Base-by-base conservation (phyloP, 2,113 vertebrate genomes). In the Taxidea taxus region DNA sequence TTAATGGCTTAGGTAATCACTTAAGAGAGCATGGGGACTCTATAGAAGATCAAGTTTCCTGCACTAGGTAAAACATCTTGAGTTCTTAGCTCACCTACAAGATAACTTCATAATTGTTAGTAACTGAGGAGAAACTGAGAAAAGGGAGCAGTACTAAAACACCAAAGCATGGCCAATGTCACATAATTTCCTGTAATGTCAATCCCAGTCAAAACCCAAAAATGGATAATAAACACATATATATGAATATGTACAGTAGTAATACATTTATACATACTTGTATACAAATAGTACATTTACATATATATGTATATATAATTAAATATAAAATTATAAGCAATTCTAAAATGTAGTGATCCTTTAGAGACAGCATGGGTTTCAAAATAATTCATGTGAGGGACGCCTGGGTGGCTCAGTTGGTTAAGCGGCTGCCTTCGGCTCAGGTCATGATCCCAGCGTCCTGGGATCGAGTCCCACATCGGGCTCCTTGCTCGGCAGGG, bases 381-480 rank as follows among this genome's bases (percentile, higher is more conserved):
- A 96, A 95, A 93, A 90, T 90, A 70, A 84, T 74, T 88, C 51
- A 87, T 54, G 56, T 64, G 56, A 95, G n/a, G n/a, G n/a, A n/a
- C n/a, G n/a, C n/a, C n/a, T n/a, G n/a, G n/a, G n/a, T n/a, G n/a
- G n/a, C n/a, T n/a, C n/a, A n/a, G n/a, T n/a, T n/a, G n/a, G n/a
- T n/a, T n/a, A n/a, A n/a, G n/a, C n/a, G n/a, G n/a, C n/a, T n/a
- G n/a, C n/a, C n/a, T n/a, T n/a, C n/a, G n/a, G n/a, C n/a, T n/a
- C n/a, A n/a, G n/a, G n/a, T n/a, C n/a, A n/a, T n/a, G n/a, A n/a
- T n/a, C n/a, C n/a, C n/a, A n/a, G n/a, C n/a, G n/a, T n/a, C n/a
- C n/a, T n/a, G n/a, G n/a, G n/a, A n/a, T n/a, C n/a, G n/a, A n/a
- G n/a, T n/a, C n/a, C n/a, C n/a, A n/a, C n/a, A n/a, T n/a, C n/a